Base-by-base conservation (phyloP, 2,113 vertebrate genomes). In the Epinephelus fuscoguttatus region DNA sequence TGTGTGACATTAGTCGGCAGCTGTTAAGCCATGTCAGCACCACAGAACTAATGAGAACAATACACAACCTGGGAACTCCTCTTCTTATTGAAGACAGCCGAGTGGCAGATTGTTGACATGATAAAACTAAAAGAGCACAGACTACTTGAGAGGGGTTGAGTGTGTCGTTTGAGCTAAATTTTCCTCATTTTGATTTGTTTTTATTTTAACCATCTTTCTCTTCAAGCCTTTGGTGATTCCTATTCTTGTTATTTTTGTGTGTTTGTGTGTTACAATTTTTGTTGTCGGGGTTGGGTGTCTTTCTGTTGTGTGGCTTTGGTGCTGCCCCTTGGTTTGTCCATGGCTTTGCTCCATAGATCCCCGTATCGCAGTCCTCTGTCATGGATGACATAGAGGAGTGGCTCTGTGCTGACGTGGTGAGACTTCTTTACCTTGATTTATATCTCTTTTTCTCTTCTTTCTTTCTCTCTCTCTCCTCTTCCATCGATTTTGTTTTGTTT, bases 361-460 rank as follows among this genome's bases (percentile, higher is more conserved):
- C 98, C 47, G 98, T 99, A 93, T 96, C 96, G 92, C 97, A 98
- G 96, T 96, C 98, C 96, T 98, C 97, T 96, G 97, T 98, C 96
- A 98, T 99, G 98, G 98, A 99, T 96, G 98, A 99, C 96, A 98
- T 99, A 96, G 98, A 99, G 97, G 96, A 97, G 93, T 99, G 98
- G 97, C 98, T 99, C 96, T 96, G 97, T 96, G 96, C 97, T 77
- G 98, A 99, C 93, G 95, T 99, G 98, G 98, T 99, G 97, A 98
- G 98, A 98, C 81, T 91, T 89, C 84, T 95, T 96, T 87, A 87
- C 82, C 76, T 96, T 96, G 88, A 93, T 94, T 93, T 95, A 81
- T 69, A 62, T 91, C 56, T 81, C 66, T 53, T 71, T 78, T 23
- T 59, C 45, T 60, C 75, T 72, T 66, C n/a, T 75, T 25, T 73